phyloP scores from a whole-genome alignment of 2,113 vertebrate species.

The Cyanoramphus novaezelandiae region DNA sequence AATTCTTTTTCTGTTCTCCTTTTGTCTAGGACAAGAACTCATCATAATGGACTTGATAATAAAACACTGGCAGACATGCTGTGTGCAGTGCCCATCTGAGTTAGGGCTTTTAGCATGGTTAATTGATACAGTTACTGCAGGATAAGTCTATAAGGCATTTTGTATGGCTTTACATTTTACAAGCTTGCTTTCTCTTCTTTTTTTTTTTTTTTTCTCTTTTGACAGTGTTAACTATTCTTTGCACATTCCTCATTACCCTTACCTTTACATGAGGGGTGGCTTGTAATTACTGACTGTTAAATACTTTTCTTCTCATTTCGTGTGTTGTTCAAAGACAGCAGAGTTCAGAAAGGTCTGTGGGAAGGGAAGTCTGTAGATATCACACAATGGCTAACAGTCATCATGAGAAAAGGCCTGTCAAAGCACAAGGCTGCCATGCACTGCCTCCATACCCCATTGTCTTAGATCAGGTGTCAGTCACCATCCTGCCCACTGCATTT shows the following conservation, averaged over 20 bases:
- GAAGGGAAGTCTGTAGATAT: slow-evolving; percentile 71
- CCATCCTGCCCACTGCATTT: slow-evolving; percentile 26
- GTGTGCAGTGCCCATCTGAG: slow-evolving; percentile 74
- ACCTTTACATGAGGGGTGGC: slow-evolving; percentile 74
- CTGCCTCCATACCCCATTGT: slow-evolving; percentile 30
- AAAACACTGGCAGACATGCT: slow-evolving; percentile 79
- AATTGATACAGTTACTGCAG: slow-evolving; percentile 83
- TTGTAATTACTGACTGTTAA: slow-evolving; percentile 76
- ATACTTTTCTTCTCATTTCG: slow-evolving; percentile 68
- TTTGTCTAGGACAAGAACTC: slow-evolving; percentile 81
- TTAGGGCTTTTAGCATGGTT: slow-evolving; percentile 77
- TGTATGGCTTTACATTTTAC: slow-evolving; percentile 70
- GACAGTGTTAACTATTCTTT: slow-evolving; percentile 64
- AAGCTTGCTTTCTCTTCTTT: slow-evolving; percentile 13
- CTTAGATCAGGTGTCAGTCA: slow-evolving; percentile 64
- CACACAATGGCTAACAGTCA: slow-evolving; percentile 69
- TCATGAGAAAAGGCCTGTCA: slow-evolving; percentile 67
- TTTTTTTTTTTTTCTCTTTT: background rate
- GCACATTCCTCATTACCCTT: slow-evolving; percentile 67
- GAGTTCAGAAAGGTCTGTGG: slow-evolving; percentile 78
- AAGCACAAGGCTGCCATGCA: slow-evolving; percentile 29
- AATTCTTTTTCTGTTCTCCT: slow-evolving; percentile 84
- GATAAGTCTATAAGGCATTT: slow-evolving; percentile 77
- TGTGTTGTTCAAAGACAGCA: slow-evolving; percentile 68
- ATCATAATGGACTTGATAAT: slow-evolving; percentile 83